Evolutionary conservation across 1,140 invertebrate genomes (phyloP).

Genomic region (Galleria mellonella): DNA sequence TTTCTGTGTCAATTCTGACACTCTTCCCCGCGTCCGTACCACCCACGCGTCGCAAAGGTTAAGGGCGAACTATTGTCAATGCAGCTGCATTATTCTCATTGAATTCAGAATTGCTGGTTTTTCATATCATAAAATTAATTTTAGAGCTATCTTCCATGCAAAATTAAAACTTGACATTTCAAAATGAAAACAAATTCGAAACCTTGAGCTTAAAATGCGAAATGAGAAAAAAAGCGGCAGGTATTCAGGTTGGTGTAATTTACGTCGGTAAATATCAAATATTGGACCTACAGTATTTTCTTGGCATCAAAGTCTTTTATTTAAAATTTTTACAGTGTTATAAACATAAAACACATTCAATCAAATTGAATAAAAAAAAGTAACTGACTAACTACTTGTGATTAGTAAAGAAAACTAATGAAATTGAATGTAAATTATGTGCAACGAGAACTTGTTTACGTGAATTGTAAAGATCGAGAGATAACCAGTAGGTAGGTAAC

Average conservation of each 20-base stretch:
- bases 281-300: too few relatives aligned
- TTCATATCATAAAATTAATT: constrained; percentile 1
- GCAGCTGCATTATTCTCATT: constrained; percentile 16
- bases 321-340: too few relatives aligned
- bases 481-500: too few relatives aligned
- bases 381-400: too few relatives aligned
- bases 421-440: too few relatives aligned
- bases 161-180: background rate
- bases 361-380: too few relatives aligned
- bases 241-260: background rate
- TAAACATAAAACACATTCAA: too few relatives aligned
- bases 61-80: constrained; percentile 39
- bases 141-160: background rate
- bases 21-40: constrained; percentile 9
- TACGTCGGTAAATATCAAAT: background rate
- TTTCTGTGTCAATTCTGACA: background rate
- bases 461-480: too few relatives aligned
- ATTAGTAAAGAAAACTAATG: too few relatives aligned
- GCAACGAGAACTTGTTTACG: too few relatives aligned
- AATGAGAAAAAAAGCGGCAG: background rate
- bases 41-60: constrained; percentile 51
- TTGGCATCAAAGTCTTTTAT: too few relatives aligned
- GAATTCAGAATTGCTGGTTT: constrained; percentile 11
- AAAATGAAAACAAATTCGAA: constrained; percentile 1
- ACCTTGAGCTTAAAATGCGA: background rate